phyloP scores from a whole-genome alignment of 2,888 invertebrate species.

The Tenodera sinensis region DNA sequence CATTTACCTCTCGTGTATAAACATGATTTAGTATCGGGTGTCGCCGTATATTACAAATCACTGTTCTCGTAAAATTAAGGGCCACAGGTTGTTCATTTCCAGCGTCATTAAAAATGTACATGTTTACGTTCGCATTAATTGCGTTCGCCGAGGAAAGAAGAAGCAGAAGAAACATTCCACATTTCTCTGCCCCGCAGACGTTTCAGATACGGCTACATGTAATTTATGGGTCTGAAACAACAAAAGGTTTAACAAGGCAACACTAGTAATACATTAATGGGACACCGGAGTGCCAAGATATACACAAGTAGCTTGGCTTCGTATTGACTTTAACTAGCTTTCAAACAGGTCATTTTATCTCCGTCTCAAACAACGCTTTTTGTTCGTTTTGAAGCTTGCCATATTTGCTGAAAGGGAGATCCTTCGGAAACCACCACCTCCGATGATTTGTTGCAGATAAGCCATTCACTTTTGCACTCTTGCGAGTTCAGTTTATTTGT shows the following conservation, averaged over 20 bases:
- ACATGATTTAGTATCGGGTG: background rate
- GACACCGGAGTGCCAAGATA: background rate
- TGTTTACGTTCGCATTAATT: background rate
- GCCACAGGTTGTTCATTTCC: background rate
- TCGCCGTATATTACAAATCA: background rate
- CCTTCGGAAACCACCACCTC: no score
- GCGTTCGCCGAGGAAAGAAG: background rate
- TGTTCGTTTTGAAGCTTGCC: background rate
- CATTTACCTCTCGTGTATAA: background rate
- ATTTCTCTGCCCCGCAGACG: background rate
- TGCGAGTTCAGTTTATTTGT: background rate
- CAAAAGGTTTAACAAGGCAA: background rate
- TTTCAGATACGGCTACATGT: background rate
- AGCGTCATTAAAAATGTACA: background rate
- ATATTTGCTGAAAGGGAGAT: background rate
- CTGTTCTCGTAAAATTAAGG: background rate
- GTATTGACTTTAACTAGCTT: background rate
- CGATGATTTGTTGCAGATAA: background rate
- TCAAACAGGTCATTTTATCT: background rate
- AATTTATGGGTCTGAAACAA: background rate
- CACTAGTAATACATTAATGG: background rate
- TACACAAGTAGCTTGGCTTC: background rate
- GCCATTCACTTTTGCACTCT: background rate
- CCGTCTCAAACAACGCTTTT: background rate
- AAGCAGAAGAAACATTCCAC: background rate